These are phyloP conservation scores for Pyrocephalus nanus DNA, from an alignment of 2,797 vertebrate genomes.

Conservation along the genomic window DNA sequence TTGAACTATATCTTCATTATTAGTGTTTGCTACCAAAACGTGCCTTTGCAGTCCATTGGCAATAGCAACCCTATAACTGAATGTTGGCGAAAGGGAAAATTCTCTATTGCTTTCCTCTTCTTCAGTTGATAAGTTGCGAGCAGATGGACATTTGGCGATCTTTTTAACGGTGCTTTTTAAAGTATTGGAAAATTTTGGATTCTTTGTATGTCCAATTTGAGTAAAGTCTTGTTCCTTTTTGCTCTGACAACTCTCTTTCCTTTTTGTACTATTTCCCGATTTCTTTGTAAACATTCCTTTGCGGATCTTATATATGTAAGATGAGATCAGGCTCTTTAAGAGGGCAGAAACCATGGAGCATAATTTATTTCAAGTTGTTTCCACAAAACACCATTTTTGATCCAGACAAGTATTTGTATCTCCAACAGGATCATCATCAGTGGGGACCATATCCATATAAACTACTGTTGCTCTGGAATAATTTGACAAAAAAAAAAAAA, in stretches of 20 bases:
- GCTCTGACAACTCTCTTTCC: slow-evolving; percentile 88
- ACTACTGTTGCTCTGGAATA: background rate
- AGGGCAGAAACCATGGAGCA: slow-evolving; percentile 95
- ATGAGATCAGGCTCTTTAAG: slow-evolving; percentile 88
- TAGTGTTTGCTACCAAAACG: slow-evolving; percentile 78
- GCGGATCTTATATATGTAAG: slow-evolving; percentile 93
- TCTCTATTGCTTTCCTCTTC: slow-evolving; percentile 86
- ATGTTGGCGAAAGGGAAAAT: slow-evolving; percentile 94
- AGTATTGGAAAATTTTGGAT: slow-evolving; percentile 88
- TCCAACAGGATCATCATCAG: slow-evolving; percentile 51
- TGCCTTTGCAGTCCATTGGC: slow-evolving; percentile 93
- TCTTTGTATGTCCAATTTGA: slow-evolving; percentile 82
- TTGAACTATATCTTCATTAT: slow-evolving; percentile 85
- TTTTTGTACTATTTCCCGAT: slow-evolving; percentile 92
- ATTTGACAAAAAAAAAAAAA: background rate
- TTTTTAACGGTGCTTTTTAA: slow-evolving; percentile 95
- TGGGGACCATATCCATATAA: background rate
- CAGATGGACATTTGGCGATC: slow-evolving; percentile 91
- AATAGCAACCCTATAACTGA: slow-evolving; percentile 97
- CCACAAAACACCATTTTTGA: slow-evolving; percentile 39
- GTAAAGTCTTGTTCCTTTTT: slow-evolving; percentile 86
- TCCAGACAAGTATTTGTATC: slow-evolving; percentile 26
- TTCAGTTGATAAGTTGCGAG: slow-evolving; percentile 89
- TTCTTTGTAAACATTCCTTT: slow-evolving; percentile 99
- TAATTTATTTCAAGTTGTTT: slow-evolving; percentile 74